Conservation (phyloP, 2,113 vertebrate genomes). For the Corythaixoides concolor region DNA sequence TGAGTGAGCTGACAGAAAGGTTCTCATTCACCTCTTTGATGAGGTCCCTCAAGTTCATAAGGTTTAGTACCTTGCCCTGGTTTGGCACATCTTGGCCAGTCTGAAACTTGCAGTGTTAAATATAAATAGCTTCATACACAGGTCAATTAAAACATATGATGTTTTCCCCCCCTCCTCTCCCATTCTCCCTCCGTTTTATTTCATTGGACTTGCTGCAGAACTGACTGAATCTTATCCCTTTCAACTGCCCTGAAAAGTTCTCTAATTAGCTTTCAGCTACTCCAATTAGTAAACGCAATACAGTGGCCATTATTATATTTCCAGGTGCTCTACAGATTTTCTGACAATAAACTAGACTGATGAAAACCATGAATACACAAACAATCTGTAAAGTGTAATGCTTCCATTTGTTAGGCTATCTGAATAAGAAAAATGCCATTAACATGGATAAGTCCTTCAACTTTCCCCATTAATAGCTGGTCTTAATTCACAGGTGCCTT, state of each 20-base stretch:
- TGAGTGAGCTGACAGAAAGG: not conserved
- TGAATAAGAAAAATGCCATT: conserved; percentile 29
- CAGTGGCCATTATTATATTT: conserved; percentile 22
- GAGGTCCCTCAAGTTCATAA: not conserved
- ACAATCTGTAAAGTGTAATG: conserved; percentile 25
- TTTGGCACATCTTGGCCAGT: not conserved
- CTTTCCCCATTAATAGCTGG: conserved; percentile 26
- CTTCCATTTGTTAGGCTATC: not conserved
- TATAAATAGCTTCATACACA: not conserved
- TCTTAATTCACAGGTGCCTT: conserved; percentile 57
- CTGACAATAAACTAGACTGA: conserved; percentile 20
- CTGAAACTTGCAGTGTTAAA: not conserved
- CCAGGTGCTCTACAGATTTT: conserved; percentile 38
- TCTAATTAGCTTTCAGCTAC: conserved; percentile 21
- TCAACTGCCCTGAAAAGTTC: not conserved
- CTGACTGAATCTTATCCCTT: not conserved
- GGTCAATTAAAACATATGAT: not conserved
- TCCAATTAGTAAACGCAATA: conserved; percentile 24
- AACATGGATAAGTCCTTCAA: conserved; percentile 33
- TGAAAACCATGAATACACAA: conserved; percentile 30
- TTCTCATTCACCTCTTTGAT: not conserved
- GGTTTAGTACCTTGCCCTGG: not conserved
- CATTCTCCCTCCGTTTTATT: not conserved
- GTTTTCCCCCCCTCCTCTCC: not conserved
- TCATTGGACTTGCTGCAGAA: not conserved